Base-by-base conservation (phyloP, 2,113 vertebrate species). In the Phycodurus eques region DNA sequence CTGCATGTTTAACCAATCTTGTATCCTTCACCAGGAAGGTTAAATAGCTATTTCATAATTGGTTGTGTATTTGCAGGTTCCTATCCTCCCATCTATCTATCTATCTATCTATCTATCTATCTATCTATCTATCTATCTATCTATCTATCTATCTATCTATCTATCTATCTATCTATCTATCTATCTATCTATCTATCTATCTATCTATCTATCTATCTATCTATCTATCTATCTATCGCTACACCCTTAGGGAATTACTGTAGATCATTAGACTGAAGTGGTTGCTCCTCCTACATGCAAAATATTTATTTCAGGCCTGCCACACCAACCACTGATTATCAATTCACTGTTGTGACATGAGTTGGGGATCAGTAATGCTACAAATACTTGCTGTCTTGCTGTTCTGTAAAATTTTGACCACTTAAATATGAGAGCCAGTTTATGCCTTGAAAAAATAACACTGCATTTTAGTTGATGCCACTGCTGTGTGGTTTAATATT, bases 21-120 rank as follows among this genome's bases (percentile, higher is more conserved):
- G 70, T 87, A 73, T 63, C 42, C 42, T 71, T 76, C n/a, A 61
- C 53, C 42, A 20, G 60, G 64, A 72, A 78, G 86, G 84, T 85
- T 80, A 85, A 87, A 85, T 56, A 59, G 75, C 73, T 78, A 4
- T 64, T 68, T 74, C 67, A 71, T 87, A 90, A 88, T 85, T 83
- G 80, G 57, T 67, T 70, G 73, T 75, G 46, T 81, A 68, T 81
- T 57, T 74, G 59, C 3, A 3, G 17, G 4, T 39, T 15, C 10
- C 42, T 72, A 20, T 56, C 57, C 57, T 70, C 63, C 31, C 66
- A 72, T 73, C 75, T 74, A 76, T 85, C 68, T 27, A 54, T 85
- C 68, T 27, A 54, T 69, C 72, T 57, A 61, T 74, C 2, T n/a
- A 72, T 73, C 75, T 74, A 76, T 85, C 68, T 27, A 54, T n/a